These are phyloP conservation scores for Channallabes apus DNA, from an alignment of 2,797 vertebrate species.

Conservation along the genomic window DNA sequence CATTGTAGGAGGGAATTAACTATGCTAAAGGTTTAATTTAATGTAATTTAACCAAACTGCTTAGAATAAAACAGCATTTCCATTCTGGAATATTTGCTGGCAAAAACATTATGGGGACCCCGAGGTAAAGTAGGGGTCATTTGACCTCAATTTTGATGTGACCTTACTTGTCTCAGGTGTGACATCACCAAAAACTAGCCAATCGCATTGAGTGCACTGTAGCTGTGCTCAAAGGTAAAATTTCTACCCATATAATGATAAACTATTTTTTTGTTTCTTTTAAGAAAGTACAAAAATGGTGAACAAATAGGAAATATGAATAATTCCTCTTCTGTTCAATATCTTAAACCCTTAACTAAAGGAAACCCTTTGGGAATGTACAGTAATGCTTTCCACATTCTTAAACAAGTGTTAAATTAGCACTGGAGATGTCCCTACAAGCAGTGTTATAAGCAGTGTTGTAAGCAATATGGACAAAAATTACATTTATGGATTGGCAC, in stretches of 20 bases:
- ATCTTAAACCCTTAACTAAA: background rate
- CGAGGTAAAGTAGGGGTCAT: background rate
- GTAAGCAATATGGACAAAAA: background rate
- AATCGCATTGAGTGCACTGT: background rate
- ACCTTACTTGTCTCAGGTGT: background rate
- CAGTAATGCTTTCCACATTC: background rate
- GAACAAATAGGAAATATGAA: background rate
- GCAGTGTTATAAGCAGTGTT: background rate
- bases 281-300: background rate
- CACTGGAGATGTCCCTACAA: background rate
- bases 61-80: background rate
- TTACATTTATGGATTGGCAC: no score
- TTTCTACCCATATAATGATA: background rate
- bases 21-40: background rate
- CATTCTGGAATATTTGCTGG: background rate
- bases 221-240: background rate
- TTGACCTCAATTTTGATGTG: background rate
- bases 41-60: background rate
- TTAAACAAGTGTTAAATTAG: background rate
- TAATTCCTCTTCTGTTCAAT: background rate
- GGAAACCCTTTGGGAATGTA: background rate
- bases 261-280: background rate
- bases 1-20: background rate
- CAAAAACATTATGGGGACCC: background rate
- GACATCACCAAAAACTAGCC: background rate